Evolutionary conservation across 2,797 vertebrate genomes (phyloP).

Genomic region (Falco berigora): DNA sequence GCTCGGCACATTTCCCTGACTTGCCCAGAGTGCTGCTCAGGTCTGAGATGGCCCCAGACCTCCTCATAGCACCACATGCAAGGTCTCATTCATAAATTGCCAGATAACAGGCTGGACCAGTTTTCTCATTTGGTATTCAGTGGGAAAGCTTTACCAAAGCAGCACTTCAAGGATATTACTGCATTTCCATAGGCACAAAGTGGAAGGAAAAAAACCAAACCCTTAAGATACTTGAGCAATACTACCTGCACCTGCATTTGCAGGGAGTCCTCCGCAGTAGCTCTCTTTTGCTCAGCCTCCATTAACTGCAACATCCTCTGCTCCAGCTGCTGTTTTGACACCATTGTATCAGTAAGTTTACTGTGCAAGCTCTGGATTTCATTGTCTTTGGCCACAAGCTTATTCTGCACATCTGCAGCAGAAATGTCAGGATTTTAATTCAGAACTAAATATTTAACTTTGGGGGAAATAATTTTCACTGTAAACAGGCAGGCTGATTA

Average conservation of each 20-base stretch:
- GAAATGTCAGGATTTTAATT: conserved; percentile 44
- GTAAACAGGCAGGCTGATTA: background rate
- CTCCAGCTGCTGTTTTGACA: conserved; percentile 92
- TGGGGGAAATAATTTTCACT: background rate
- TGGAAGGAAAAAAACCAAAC: background rate
- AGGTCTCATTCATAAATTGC: background rate
- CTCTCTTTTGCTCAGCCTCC: conserved; percentile 87
- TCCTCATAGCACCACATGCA: background rate
- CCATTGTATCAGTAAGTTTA: conserved; percentile 88
- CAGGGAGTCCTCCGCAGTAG: conserved; percentile 81
- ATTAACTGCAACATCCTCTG: conserved; percentile 89
- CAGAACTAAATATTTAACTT: background rate
- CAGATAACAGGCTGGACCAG: background rate
- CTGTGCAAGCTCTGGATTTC: conserved; percentile 92
- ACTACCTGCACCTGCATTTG: conserved; percentile 84
- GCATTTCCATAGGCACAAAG: background rate
- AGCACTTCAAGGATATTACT: background rate
- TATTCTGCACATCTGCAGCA: conserved; percentile 84
- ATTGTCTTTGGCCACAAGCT: conserved; percentile 87
- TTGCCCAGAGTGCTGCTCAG: background rate
- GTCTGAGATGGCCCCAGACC: background rate
- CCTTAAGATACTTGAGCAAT: background rate
- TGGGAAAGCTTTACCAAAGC: background rate
- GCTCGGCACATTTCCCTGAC: background rate
- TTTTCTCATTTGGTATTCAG: background rate